These are phyloP conservation scores for Orthosia gothica DNA, from an alignment of 2,888 invertebrate genomes.

Conservation along the genomic window DNA sequence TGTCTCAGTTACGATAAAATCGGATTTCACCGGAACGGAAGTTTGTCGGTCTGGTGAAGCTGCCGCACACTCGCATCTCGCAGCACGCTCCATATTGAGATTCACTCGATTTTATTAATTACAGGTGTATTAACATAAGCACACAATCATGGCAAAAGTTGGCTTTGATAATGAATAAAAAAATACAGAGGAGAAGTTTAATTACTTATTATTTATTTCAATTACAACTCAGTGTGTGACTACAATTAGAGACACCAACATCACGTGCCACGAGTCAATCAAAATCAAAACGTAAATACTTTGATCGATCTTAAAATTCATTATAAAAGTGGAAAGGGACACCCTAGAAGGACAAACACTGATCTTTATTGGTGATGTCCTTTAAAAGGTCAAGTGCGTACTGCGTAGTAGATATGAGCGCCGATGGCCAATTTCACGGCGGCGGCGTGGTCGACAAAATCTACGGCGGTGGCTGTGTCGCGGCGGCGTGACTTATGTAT, in stretches of 20 bases:
- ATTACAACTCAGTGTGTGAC: background rate
- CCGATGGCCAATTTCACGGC: no score
- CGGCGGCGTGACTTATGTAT: no score
- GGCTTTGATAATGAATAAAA: background rate
- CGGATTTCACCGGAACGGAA: slow-evolving; percentile 74
- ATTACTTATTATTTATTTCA: background rate
- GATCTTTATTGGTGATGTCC: background rate
- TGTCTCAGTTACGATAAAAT: slow-evolving; percentile 74
- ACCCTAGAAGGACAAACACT: background rate
- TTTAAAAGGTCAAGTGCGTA: background rate
- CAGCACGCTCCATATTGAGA: slow-evolving; percentile 40
- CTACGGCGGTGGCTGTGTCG: no score
- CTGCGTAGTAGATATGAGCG: no score
- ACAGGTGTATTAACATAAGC: slow-evolving; percentile 19
- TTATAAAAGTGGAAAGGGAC: background rate
- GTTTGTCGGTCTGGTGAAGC: slow-evolving; percentile 63
- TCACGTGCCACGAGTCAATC: background rate
- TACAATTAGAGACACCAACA: background rate
- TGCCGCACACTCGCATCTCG: slow-evolving; percentile 20
- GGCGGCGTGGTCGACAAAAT: no score
- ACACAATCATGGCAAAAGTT: slow-evolving; percentile 5
- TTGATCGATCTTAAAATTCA: background rate
- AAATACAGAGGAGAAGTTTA: background rate
- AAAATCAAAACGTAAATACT: background rate
- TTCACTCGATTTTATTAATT: slow-evolving; percentile 53